Percentiles rank a stretch among this genome's conserved stretches.
These are phyloP conservation scores for Megathymus violae DNA, from an alignment of 1,140 invertebrate genomes.

Conservation along the genomic window DNA sequence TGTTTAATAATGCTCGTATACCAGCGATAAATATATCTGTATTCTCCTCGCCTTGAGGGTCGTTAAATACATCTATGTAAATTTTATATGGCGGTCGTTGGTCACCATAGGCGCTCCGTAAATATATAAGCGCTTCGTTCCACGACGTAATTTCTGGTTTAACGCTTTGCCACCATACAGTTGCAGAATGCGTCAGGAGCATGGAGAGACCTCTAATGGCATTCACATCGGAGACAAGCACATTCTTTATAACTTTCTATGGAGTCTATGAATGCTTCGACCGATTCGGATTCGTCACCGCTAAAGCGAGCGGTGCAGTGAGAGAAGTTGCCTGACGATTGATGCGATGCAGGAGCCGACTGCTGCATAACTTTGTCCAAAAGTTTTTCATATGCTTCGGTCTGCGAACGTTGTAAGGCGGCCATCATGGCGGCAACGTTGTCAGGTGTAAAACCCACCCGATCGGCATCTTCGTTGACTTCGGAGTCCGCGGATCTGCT, in stretches of 20 bases:
- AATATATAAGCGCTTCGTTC: constrained; percentile 31
- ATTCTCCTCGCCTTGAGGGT: constrained; percentile 17
- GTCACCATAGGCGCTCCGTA: constrained; percentile 34
- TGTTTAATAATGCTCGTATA: constrained; percentile 25
- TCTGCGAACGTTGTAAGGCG: too few species aligned
- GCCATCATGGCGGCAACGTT: too few species aligned
- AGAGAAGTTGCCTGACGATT: too few species aligned
- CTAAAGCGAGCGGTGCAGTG: too few species aligned
- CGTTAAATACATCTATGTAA: constrained; percentile 38
- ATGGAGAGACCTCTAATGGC: constrained; percentile 27
- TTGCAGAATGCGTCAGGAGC: constrained; percentile 40
- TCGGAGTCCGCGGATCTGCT: too few species aligned
- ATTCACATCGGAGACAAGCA: constrained; percentile 1
- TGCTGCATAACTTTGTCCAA: too few species aligned
- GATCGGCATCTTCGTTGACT: too few species aligned
- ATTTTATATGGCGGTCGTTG: constrained; percentile 36
- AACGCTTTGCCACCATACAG: constrained; percentile 51
- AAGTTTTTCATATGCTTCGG: too few species aligned
- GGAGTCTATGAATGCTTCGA: constrained; percentile 1
- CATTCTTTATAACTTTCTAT: background rate
- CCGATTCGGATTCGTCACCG: too few species aligned
- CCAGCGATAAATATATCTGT: constrained; percentile 34
- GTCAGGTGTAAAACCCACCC: too few species aligned
- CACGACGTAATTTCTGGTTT: constrained; percentile 33
- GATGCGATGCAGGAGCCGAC: too few species aligned